Evolutionary conservation across 2,113 vertebrate genomes (phyloP).

Genomic region (Mesembrinibis cayennensis): DNA sequence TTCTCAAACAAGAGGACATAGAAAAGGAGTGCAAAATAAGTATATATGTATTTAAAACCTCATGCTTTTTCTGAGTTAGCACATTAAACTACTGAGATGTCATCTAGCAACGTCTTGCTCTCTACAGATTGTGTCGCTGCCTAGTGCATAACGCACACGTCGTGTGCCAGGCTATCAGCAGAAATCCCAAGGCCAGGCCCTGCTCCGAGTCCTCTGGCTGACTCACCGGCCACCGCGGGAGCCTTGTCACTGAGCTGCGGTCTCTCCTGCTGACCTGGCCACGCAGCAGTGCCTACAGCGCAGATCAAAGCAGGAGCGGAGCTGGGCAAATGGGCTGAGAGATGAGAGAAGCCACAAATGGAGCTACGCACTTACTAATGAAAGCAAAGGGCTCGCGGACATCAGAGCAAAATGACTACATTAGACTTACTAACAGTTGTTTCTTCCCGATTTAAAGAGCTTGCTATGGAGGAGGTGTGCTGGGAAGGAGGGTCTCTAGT

Average conservation of each 20-base stretch:
- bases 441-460: background rate
- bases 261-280: background rate
- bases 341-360: background rate
- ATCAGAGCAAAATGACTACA: background rate
- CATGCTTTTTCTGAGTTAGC: background rate
- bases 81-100: background rate
- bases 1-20: background rate
- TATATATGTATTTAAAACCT: background rate
- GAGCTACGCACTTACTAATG: background rate
- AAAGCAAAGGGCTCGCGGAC: background rate
- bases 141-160: rapidly evolving
- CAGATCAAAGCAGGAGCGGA: background rate
- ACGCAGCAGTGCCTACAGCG: background rate
- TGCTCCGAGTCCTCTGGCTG: background rate
- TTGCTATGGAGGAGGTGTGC: background rate
- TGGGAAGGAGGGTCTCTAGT: background rate
- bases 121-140: background rate
- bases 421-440: background rate
- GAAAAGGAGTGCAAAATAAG: background rate
- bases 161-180: no score
- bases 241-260: background rate
- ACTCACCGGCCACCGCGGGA: background rate
- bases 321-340: background rate
- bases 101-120: background rate
- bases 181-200: background rate